phyloP scores from a whole-genome alignment of 64 coral and sea anemone species.

The Dendrophyllia cribrosa region DNA sequence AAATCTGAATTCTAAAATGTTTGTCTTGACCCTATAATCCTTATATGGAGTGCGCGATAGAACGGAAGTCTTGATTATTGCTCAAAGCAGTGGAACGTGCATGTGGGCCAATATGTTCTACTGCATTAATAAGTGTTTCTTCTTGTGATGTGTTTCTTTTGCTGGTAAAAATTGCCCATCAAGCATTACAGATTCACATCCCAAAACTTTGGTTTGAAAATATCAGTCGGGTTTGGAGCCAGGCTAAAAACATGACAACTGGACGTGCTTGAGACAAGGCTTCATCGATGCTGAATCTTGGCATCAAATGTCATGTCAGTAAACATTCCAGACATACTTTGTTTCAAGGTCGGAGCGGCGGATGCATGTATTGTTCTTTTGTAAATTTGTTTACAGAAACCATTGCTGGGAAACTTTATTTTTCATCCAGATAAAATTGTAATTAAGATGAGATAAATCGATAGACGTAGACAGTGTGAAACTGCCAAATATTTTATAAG shows the following conservation, averaged over 20 bases:
- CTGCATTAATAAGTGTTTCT: too few species aligned
- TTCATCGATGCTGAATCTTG: conserved; percentile 12
- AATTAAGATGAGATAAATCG: too few species aligned
- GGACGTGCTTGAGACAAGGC: neutral
- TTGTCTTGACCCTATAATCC: neutral
- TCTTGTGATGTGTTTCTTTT: too few species aligned
- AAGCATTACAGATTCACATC: neutral
- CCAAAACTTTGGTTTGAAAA: neutral
- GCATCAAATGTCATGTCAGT: neutral
- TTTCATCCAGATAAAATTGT: too few species aligned
- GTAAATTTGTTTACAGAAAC: too few species aligned
- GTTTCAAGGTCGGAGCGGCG: neutral
- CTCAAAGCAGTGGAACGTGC: neutral
- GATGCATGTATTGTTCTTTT: too few species aligned
- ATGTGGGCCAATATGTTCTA: neutral
- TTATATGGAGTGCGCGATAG: neutral
- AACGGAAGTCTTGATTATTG: conserved; percentile 7
- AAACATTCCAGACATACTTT: conserved; percentile 16
- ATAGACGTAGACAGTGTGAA: too few species aligned
- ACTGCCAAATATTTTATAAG: too few species aligned
- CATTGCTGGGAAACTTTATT: too few species aligned
- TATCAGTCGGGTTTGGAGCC: neutral
- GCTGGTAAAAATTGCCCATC: too few species aligned
- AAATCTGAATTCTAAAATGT: neutral
- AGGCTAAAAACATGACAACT: neutral